These are phyloP conservation scores for Amblyornis subalaris DNA, from an alignment of 2,113 vertebrate species.

Conservation along the genomic window DNA sequence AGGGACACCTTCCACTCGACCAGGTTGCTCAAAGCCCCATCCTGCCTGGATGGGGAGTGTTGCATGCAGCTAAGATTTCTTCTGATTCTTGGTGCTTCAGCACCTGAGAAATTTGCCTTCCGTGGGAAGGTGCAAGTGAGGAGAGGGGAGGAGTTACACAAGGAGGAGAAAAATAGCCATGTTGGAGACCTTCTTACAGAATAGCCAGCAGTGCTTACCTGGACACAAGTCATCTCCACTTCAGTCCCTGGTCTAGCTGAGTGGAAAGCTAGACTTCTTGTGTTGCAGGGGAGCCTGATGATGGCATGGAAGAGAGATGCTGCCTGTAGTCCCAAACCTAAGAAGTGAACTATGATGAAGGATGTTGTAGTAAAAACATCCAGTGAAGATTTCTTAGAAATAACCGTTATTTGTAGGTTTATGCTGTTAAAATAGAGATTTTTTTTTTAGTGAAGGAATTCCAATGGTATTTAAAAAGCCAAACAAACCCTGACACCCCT, in stretches of 20 bases:
- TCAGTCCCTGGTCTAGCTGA: background rate
- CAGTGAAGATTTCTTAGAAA: background rate
- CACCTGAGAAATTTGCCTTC: background rate
- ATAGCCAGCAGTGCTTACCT: background rate
- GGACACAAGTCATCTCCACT: background rate
- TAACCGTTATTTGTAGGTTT: background rate
- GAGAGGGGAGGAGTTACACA: background rate
- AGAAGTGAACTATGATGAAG: background rate
- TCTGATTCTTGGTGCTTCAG: background rate
- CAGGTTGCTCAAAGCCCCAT: background rate
- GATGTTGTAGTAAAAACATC: background rate
- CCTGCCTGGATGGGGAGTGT: background rate
- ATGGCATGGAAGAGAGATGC: background rate
- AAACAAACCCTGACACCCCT: background rate
- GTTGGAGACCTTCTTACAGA: background rate
- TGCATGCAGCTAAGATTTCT: background rate
- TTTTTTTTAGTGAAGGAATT: background rate
- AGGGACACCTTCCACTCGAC: background rate
- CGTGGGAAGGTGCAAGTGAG: background rate
- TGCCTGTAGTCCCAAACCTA: background rate
- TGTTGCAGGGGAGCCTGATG: background rate
- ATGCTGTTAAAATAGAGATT: background rate
- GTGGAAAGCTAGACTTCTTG: background rate
- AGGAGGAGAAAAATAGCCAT: background rate
- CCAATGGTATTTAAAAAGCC: background rate